phyloP scores from a whole-genome alignment of 2,113 vertebrate species.

The Boleophthalmus pectinirostris region DNA sequence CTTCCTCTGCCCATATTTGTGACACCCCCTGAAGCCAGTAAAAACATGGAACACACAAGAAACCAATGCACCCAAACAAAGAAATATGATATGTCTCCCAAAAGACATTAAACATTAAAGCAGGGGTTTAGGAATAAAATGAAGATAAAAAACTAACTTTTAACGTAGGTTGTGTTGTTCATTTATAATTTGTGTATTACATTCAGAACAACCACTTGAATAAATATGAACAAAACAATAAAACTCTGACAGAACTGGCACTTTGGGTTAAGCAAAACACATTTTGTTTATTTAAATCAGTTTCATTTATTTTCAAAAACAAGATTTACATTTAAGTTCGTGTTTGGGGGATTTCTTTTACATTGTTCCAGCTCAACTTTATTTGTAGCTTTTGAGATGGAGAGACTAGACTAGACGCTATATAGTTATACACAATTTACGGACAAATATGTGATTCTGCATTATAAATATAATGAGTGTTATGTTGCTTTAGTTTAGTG shows the following conservation, averaged over 20 bases:
- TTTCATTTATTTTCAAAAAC: neutral
- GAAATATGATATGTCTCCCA: constrained; percentile 46
- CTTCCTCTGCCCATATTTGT: constrained; percentile 54
- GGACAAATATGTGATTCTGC: too few relatives aligned
- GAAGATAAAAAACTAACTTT: neutral
- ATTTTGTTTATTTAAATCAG: neutral
- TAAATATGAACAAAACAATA: neutral
- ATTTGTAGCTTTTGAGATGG: too few relatives aligned
- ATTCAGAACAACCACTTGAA: neutral
- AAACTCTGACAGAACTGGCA: neutral
- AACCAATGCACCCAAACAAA: constrained; percentile 42
- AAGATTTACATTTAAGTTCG: neutral
- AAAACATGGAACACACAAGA: constrained; percentile 54
- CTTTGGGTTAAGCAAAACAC: neutral
- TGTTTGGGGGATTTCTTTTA: too few relatives aligned
- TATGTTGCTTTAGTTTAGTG: too few relatives aligned
- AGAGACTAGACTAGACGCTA: too few relatives aligned
- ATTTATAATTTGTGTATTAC: constrained; percentile 20
- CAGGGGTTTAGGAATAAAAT: constrained; percentile 27
- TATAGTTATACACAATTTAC: too few relatives aligned
- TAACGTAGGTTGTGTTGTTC: neutral
- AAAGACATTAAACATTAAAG: constrained; percentile 47
- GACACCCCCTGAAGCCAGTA: constrained; percentile 58
- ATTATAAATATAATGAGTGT: too few relatives aligned
- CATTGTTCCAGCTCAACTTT: too few relatives aligned